Percentiles rank a stretch among this genome's conserved stretches.
Evolutionary conservation across 1,140 invertebrate species (phyloP).

Genomic region (Geopemphigus sp.): DNA sequence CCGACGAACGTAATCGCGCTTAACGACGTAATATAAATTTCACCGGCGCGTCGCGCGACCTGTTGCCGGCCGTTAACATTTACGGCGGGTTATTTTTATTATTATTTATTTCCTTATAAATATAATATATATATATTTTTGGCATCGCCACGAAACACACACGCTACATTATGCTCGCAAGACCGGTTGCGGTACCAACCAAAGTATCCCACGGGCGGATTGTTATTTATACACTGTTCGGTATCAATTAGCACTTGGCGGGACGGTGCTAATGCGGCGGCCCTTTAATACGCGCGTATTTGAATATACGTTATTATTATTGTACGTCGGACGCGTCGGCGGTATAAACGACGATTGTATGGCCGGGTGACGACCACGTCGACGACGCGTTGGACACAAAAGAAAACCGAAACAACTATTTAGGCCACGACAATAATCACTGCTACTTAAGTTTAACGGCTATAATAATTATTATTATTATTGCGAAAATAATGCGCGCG

Average conservation of each 20-base stretch:
- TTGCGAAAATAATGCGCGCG: background rate
- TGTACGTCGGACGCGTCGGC: slow-evolving; percentile 6
- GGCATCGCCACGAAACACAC: background rate
- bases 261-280: slow-evolving; percentile 41
- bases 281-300: slow-evolving; percentile 5
- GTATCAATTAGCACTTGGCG: slow-evolving; percentile 47
- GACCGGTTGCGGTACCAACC: slow-evolving; percentile 41
- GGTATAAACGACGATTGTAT: background rate
- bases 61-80: slow-evolving; percentile 6
- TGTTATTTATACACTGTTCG: slow-evolving; percentile 38
- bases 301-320: slow-evolving; percentile 1
- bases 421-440: background rate
- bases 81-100: background rate
- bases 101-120: background rate
- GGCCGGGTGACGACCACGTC: background rate
- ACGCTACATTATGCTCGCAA: background rate
- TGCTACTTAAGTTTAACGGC: too few species aligned
- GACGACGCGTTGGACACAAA: slow-evolving; percentile 7
- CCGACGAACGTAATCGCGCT: too few species aligned
- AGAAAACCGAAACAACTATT: slow-evolving; percentile 22
- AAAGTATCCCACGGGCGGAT: slow-evolving; percentile 43
- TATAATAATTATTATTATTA: background rate
- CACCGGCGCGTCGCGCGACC: background rate
- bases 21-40: slow-evolving; percentile 40
- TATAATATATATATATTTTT: too few species aligned